Conservation (phyloP, 30 jellyfish, hydroid and myxozoan species). For the Morbakka virulenta region DNA sequence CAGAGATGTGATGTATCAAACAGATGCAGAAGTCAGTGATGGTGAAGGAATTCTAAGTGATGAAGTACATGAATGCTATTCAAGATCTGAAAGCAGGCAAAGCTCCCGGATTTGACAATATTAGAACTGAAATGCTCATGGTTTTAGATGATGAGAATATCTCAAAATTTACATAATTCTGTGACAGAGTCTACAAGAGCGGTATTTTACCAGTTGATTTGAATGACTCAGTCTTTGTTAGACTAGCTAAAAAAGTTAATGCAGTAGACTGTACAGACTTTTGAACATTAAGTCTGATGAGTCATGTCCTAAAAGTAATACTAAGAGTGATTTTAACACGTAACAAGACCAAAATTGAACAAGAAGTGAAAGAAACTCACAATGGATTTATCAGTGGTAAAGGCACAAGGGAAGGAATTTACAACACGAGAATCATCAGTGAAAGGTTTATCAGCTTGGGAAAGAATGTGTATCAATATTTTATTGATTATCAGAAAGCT, state of each 20-base stretch:
- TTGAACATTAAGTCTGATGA: conserved; percentile 4
- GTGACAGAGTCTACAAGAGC: neutral
- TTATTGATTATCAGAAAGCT: neutral
- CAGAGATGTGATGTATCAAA: neutral
- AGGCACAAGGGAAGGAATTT: conserved; percentile 3
- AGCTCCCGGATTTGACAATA: neutral
- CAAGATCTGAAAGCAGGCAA: neutral
- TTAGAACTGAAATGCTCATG: neutral
- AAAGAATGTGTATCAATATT: neutral
- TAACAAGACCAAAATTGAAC: neutral
- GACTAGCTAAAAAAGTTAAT: no score
- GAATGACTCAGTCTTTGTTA: no score
- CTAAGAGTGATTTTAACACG: neutral
- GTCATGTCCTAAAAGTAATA: neutral
- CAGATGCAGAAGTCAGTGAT: neutral
- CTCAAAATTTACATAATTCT: no score
- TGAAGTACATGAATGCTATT: neutral
- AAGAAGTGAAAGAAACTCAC: no score
- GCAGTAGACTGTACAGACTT: neutral
- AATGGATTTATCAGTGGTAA: no score
- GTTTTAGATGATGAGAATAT: neutral
- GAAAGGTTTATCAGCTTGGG: neutral
- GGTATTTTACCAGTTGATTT: no score
- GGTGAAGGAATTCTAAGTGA: neutral
- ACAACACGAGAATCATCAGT: neutral